Conservation (phyloP, 2,888 invertebrate species). For the Hedya salicella region DNA sequence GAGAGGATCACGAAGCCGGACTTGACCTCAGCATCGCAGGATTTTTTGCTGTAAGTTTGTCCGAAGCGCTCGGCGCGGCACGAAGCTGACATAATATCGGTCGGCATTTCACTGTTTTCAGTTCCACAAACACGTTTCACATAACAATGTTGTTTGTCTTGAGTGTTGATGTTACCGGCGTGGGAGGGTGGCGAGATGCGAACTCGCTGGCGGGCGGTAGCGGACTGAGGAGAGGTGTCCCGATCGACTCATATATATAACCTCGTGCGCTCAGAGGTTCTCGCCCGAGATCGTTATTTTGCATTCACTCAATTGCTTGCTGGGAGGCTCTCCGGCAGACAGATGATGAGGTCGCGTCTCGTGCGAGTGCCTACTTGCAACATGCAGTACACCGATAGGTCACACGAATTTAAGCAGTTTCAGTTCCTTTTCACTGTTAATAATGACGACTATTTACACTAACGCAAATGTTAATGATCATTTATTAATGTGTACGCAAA, state of each 20-base stretch:
- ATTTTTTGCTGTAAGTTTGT: conserved; percentile 63
- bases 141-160: conserved; percentile 53
- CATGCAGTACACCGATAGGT: not conserved
- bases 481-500: too few species aligned
- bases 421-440: not conserved
- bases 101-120: conserved; percentile 71
- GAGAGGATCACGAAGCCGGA: conserved; percentile 86
- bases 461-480: too few species aligned
- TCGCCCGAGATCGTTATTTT: conserved; percentile 67
- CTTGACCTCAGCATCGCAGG: conserved; percentile 84
- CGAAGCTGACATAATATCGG: conserved; percentile 67
- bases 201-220: conserved; percentile 52
- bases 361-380: conserved; percentile 17
- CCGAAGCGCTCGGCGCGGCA: conserved; percentile 70
- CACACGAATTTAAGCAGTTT: not conserved
- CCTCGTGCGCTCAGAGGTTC: conserved; percentile 59
- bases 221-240: conserved; percentile 63
- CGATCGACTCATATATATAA: conserved; percentile 64
- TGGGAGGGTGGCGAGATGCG: conserved; percentile 46
- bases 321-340: conserved; percentile 25
- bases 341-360: conserved; percentile 36
- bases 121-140: conserved; percentile 53
- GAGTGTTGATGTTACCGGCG: conserved; percentile 54
- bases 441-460: too few species aligned
- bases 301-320: conserved; percentile 51